phyloP scores from a whole-genome alignment of 2,797 vertebrate species.

The Sylvilagus floridanus region DNA sequence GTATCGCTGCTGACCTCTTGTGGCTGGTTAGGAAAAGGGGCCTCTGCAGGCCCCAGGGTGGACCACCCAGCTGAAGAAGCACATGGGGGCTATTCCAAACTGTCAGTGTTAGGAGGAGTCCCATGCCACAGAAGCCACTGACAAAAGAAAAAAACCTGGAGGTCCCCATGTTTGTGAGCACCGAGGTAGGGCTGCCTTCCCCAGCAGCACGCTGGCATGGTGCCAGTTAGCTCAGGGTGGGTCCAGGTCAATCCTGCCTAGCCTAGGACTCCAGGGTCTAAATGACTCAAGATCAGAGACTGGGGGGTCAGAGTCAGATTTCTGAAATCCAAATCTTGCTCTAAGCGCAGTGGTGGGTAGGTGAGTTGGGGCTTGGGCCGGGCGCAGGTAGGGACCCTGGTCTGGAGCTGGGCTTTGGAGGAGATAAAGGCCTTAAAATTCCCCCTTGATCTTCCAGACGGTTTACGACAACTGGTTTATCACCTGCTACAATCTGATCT shows the following conservation, averaged over 20 bases:
- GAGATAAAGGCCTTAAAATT: slow-evolving; percentile 28
- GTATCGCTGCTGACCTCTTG: slow-evolving; percentile 74
- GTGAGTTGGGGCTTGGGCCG: background rate
- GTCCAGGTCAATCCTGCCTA: background rate
- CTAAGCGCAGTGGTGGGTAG: background rate
- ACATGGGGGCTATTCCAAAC: background rate
- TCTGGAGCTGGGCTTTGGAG: background rate
- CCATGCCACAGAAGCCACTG: background rate
- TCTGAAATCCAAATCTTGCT: slow-evolving; percentile 17
- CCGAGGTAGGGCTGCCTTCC: background rate
- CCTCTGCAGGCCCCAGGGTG: background rate
- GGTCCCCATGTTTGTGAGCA: background rate
- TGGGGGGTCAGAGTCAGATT: background rate
- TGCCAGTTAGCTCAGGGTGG: background rate
- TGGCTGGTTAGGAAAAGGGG: slow-evolving; percentile 35
- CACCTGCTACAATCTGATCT: slow-evolving; percentile 95
- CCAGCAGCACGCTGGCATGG: background rate
- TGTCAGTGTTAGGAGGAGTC: background rate
- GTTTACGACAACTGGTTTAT: slow-evolving; percentile 98
- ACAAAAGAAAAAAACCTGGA: slow-evolving; percentile 11
- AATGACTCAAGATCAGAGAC: background rate
- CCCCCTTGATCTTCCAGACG: slow-evolving; percentile 87
- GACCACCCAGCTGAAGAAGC: background rate
- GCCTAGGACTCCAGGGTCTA: background rate
- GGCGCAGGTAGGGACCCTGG: background rate